Evolutionary conservation across 1,140 invertebrate genomes (phyloP).

Genomic region (Harpegnathos saltator): DNA sequence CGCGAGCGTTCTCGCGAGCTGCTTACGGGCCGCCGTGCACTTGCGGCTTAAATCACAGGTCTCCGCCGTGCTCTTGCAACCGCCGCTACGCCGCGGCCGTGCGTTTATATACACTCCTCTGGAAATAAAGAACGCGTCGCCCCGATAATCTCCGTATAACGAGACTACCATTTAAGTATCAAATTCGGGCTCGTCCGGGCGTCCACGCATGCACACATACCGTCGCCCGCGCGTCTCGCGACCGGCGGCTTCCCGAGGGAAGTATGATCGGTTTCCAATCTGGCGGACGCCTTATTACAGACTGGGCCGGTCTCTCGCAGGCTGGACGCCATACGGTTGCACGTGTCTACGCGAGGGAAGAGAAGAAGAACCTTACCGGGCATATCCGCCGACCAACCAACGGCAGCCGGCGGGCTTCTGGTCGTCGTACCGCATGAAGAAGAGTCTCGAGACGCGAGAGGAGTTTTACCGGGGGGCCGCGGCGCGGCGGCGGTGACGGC

Average conservation of each 20-base stretch:
- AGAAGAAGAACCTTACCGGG: conserved; percentile 66
- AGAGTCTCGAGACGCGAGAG: conserved; percentile 62
- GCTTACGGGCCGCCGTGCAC: neutral
- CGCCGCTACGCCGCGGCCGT: neutral
- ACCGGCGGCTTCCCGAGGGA: conserved; percentile 40
- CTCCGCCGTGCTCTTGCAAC: neutral
- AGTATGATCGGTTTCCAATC: conserved; percentile 74
- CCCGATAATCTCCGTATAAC: conserved; percentile 57
- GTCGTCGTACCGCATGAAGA: conserved; percentile 68
- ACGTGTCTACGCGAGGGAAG: conserved; percentile 65
- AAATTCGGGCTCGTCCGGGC: conserved; percentile 48
- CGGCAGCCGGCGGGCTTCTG: conserved; percentile 67
- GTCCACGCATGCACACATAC: neutral
- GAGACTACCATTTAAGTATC: conserved; percentile 67
- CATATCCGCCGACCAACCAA: conserved; percentile 45
- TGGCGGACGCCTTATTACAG: conserved; percentile 73
- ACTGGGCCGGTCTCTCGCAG: conserved; percentile 32
- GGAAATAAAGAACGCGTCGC: conserved; percentile 20
- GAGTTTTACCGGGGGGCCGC: conserved; percentile 22
- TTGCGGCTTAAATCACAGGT: conserved; percentile 19
- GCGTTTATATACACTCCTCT: neutral
- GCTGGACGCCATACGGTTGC: conserved; percentile 63
- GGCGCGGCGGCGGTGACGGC: neutral
- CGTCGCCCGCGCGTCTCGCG: neutral
- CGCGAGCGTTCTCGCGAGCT: neutral